Evolutionary conservation across 2,888 invertebrate species (phyloP).

Genomic region (Taphrorychus bicolor): DNA sequence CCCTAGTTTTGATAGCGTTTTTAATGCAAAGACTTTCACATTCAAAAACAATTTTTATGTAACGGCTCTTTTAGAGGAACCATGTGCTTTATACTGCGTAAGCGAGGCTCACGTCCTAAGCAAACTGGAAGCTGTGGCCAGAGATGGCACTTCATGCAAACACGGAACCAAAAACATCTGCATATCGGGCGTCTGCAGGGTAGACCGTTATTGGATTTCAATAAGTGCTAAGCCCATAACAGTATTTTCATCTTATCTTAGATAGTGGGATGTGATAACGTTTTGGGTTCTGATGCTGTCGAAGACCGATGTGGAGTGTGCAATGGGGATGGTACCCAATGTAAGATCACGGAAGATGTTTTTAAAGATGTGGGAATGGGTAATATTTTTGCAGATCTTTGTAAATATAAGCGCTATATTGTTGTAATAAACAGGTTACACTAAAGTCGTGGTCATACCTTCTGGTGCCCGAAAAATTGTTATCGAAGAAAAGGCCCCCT

Average conservation of each 20-base stretch:
- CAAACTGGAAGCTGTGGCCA: conserved; percentile 65
- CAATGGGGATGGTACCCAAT: conserved; percentile 72
- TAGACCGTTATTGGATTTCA: conserved; percentile 48
- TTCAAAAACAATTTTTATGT: too few species aligned
- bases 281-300: conserved; percentile 68
- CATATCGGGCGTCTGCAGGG: conserved; percentile 68
- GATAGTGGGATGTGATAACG: conserved; percentile 73
- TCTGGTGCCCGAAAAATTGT: conserved; percentile 67
- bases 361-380: conserved; percentile 57
- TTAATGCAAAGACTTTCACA: too few species aligned
- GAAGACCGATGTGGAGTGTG: conserved; percentile 75
- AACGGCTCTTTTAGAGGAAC: conserved; percentile 55
- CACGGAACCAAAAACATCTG: conserved; percentile 70
- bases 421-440: conserved; percentile 65
- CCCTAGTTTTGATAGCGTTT: too few species aligned
- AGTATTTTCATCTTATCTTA: too few species aligned
- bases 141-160: conserved; percentile 71
- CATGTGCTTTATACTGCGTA: conserved; percentile 70
- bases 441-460: conserved; percentile 67
- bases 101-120: conserved; percentile 66
- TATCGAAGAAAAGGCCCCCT: conserved; percentile 65
- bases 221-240: too few species aligned
- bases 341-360: conserved; percentile 65
- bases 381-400: background rate
- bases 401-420: too few species aligned